These are phyloP conservation scores for Brachystomella parvula DNA, from an alignment of 1,140 invertebrate genomes.

Conservation along the genomic window DNA sequence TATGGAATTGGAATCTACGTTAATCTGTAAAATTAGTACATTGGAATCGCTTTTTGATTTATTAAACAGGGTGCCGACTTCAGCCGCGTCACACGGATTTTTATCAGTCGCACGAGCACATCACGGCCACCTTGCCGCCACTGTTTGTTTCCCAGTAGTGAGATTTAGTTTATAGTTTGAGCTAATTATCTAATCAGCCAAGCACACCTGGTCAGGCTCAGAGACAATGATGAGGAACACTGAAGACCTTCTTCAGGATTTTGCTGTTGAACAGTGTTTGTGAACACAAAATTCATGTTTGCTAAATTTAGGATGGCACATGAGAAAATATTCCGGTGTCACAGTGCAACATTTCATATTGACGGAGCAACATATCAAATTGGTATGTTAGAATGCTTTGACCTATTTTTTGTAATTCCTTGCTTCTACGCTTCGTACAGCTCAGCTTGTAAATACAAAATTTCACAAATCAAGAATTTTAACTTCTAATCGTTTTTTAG, in stretches of 20 bases:
- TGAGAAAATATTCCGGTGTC: conserved; percentile 36
- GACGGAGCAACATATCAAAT: conserved; percentile 39
- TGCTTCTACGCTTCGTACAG: not conserved
- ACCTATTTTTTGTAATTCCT: not conserved
- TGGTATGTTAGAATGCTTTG: conserved; percentile 22
- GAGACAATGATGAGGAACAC: not conserved
- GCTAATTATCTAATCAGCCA: conserved; percentile 1
- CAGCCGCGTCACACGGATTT: not conserved
- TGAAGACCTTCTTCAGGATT: not conserved
- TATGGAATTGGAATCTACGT: too few relatives aligned
- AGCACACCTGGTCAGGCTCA: not conserved
- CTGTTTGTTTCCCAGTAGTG: not conserved
- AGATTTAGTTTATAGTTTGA: not conserved
- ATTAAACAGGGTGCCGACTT: not conserved
- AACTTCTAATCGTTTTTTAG: too few relatives aligned
- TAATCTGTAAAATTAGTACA: not conserved
- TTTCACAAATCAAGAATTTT: not conserved
- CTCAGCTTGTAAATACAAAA: not conserved
- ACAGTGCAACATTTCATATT: conserved; percentile 38
- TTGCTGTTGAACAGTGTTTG: not conserved
- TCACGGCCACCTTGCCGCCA: not conserved
- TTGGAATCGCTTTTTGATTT: not conserved
- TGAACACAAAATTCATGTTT: too few relatives aligned
- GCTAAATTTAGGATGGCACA: conserved; percentile 37
- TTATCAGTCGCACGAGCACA: not conserved